phyloP scores from a whole-genome alignment of 2,888 invertebrate species.

The Sarcophaga variegata region DNA sequence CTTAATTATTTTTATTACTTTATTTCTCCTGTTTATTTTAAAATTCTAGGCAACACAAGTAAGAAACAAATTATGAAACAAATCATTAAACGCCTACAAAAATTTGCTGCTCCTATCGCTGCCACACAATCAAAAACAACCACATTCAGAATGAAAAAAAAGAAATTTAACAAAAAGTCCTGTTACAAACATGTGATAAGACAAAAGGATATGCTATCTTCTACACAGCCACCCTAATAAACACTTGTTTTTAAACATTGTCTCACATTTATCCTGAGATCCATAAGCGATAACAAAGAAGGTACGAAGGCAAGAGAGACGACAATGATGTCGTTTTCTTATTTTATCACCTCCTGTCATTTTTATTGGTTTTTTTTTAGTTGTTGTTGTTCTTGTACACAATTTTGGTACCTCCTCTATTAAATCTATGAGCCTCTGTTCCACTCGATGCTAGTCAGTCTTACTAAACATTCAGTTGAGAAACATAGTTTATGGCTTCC shows the following conservation, averaged over 20 bases:
- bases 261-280: not conserved
- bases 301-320: not conserved
- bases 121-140: conserved; percentile 19
- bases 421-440: not conserved
- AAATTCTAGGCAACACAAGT: conserved; percentile 16
- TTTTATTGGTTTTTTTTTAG: conserved; percentile 70
- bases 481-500: conserved; percentile 67
- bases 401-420: conserved; percentile 46
- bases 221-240: not conserved
- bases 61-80: conserved; percentile 66
- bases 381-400: not conserved
- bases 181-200: conserved; percentile 49
- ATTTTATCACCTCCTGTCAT: conserved; percentile 77
- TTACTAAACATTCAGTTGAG: conserved; percentile 33
- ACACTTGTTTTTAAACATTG: not conserved
- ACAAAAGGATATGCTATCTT: conserved; percentile 20
- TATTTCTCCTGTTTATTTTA: conserved; percentile 50
- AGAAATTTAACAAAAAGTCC: conserved; percentile 20
- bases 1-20: conserved; percentile 65
- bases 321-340: conserved; percentile 77
- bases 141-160: conserved; percentile 16
- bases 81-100: conserved; percentile 56
- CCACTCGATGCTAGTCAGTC: not conserved
- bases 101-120: not conserved
- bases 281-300: not conserved